phyloP scores from a whole-genome alignment of 2,797 vertebrate genomes.

The Coluber constrictor region DNA sequence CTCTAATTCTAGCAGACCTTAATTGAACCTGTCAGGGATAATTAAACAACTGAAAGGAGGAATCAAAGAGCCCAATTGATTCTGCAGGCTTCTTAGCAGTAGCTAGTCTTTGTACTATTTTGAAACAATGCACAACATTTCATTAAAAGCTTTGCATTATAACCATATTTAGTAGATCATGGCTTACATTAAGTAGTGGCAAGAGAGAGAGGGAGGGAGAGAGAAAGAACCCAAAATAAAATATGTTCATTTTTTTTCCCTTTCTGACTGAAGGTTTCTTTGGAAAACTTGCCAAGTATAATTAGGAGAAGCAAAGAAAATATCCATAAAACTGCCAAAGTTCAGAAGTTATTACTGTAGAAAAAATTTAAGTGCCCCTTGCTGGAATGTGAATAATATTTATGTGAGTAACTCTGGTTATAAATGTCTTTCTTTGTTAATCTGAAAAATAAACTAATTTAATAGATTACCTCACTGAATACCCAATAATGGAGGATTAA shows the following conservation, averaged over 20 bases:
- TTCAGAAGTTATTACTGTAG: conserved; percentile 36
- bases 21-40: not conserved
- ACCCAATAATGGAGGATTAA: not conserved
- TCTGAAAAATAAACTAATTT: conserved; percentile 1
- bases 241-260: conserved; percentile 19
- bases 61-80: not conserved
- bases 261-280: conserved; percentile 4
- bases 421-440: conserved; percentile 39
- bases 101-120: not conserved
- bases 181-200: not conserved
- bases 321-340: conserved; percentile 44
- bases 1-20: not conserved
- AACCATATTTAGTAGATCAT: not conserved
- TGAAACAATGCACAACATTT: not conserved
- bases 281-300: conserved; percentile 33
- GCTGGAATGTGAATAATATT: conserved; percentile 41
- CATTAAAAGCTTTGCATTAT: not conserved
- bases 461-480: conserved; percentile 10
- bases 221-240: conserved; percentile 11
- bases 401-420: conserved; percentile 35
- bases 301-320: conserved; percentile 41
- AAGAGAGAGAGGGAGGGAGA: not conserved
- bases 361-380: not conserved
- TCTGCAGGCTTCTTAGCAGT: not conserved
- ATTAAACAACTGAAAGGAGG: not conserved